Base-by-base conservation (phyloP, 2,113 vertebrate species). In the Trematocara variabile region DNA sequence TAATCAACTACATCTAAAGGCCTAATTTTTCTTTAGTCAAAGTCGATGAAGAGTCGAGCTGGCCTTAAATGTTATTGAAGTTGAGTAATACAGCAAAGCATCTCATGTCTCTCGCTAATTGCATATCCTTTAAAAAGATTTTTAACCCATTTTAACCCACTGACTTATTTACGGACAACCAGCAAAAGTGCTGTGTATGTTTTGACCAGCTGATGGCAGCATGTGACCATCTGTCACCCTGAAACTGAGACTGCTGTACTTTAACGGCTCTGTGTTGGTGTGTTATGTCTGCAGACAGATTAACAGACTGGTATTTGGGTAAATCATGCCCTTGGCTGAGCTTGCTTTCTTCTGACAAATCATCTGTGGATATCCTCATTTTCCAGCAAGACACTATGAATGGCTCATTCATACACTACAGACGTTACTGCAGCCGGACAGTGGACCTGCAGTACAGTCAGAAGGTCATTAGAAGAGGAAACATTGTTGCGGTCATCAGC, bases 381-480 rank as follows among this genome's bases (percentile, higher is more conserved):
- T 39, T 10, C 48, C 13, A 6, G 9, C 5, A 12, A 48, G 30
- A 25, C 28, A 9, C 16, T 5, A 77, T 80, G 63, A 86, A 73
- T 81, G 80, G 84, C 80, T 83, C 58, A 91, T 88, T 92, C 84
- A 91, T 54, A 86, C 12, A 2, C 80, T 20, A 14, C 11, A 77
- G 18, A 79, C 20, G 12, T 9, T 20, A 56, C 75, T 30, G 10
- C 60, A 52, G 50, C 20, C 8, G 7, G 3, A 39, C 58, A 53
- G 80, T 30, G 30, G 48, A 18, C 53, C 83, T 84, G 37, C 9
- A 44, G 16, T 30, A 25, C 68, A 28, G 39, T 54, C 16, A 77
- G 20, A 89, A 87, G 84, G 82, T 87, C 84, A 91, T 52, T 82
- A 52, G 56, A 89, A 60, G 83, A 95, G 96, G 95, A 96, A 95